phyloP scores from a whole-genome alignment of 2,113 vertebrate genomes.

The Leptodactylus fuscus region DNA sequence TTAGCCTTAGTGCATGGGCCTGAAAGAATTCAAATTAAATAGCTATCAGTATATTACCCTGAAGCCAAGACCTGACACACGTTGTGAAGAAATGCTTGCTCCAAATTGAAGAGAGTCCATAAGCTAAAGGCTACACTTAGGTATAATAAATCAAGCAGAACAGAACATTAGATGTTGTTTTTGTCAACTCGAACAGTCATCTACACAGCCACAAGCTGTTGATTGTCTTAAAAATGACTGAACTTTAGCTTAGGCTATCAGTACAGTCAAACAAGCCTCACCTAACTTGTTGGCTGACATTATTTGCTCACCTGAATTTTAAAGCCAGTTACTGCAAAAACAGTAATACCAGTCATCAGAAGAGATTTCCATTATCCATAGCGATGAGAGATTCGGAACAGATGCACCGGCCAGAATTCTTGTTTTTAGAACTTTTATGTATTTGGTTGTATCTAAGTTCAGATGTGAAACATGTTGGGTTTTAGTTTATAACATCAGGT shows the following conservation, averaged over 20 bases:
- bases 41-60: conserved; percentile 31
- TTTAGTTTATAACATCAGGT: too few relatives aligned
- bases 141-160: conserved; percentile 52
- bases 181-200: conserved; percentile 45
- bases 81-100: conserved; percentile 9
- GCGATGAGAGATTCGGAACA: conserved; percentile 18
- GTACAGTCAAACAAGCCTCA: conserved; percentile 26
- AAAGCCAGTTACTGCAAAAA: neutral
- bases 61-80: conserved; percentile 48
- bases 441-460: neutral
- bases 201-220: conserved; percentile 52
- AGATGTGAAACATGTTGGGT: too few relatives aligned
- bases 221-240: conserved; percentile 35
- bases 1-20: conserved; percentile 17
- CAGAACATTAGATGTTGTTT: conserved; percentile 53
- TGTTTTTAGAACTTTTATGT: neutral
- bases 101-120: conserved; percentile 35
- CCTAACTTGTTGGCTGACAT: conserved; percentile 33
- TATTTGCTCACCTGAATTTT: conserved; percentile 25
- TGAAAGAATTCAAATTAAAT: conserved; percentile 48
- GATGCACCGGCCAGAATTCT: neutral
- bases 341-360: neutral
- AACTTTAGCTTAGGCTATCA: conserved; percentile 32
- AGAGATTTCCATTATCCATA: conserved; percentile 4
- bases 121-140: conserved; percentile 50